Evolutionary conservation across 1,140 invertebrate genomes (phyloP).

Genomic region (Dryas iulia): DNA sequence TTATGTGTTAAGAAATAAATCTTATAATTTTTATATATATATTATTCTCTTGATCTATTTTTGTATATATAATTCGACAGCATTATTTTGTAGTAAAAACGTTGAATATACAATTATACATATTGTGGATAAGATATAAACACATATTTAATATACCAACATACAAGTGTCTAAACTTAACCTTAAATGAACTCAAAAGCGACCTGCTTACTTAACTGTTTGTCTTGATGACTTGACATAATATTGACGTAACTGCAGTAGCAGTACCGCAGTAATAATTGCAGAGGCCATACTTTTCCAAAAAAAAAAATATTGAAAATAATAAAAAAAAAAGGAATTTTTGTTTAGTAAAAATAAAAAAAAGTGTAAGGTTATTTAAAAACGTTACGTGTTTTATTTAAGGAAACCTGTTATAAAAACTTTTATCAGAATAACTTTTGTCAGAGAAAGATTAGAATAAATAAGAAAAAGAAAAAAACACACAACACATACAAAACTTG

Average conservation of each 20-base stretch:
- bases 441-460: neutral
- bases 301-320: neutral
- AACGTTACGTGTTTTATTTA: neutral
- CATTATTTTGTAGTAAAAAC: no score
- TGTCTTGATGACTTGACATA: conserved; percentile 36
- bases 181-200: conserved; percentile 21
- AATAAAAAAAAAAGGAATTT: no score
- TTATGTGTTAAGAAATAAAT: no score
- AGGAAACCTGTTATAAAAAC: neutral
- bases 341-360: neutral
- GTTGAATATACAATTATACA: neutral
- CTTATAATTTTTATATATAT: no score
- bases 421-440: neutral
- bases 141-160: neutral
- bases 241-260: conserved; percentile 25
- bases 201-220: conserved; percentile 57
- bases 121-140: neutral
- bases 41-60: no score
- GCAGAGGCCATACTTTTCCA: neutral
- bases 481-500: conserved; percentile 18
- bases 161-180: neutral
- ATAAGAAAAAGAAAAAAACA: conserved; percentile 5
- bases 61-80: no score
- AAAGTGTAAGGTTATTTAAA: neutral
- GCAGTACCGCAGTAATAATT: neutral